Evolutionary conservation across 1,140 invertebrate species (phyloP).

Genomic region (Drusus annulatus): DNA sequence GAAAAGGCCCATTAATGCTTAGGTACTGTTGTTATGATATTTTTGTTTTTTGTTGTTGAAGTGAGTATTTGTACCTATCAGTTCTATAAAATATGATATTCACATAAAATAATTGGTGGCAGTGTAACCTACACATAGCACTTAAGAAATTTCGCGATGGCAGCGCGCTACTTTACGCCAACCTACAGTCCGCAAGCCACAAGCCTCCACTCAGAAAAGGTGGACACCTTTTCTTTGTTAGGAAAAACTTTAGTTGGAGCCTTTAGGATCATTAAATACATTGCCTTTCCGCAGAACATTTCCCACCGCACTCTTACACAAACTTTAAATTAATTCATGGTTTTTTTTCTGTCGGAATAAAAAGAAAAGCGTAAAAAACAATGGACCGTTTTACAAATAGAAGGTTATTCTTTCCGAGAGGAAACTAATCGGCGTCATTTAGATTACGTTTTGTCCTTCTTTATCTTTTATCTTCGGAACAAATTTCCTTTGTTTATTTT

Average conservation of each 20-base stretch:
- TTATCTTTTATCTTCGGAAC: neutral
- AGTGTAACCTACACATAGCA: too few species aligned
- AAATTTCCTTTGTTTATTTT: neutral
- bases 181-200: neutral
- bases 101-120: too few species aligned
- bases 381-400: neutral
- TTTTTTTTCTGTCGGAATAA: slow-evolving; percentile 2
- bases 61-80: too few species aligned
- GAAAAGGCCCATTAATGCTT: too few species aligned
- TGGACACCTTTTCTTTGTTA: slow-evolving; percentile 17
- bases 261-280: slow-evolving; percentile 39
- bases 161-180: neutral
- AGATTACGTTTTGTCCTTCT: slow-evolving; percentile 4
- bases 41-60: too few species aligned
- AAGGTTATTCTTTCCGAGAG: neutral
- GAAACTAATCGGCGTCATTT: neutral
- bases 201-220: slow-evolving; percentile 4
- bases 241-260: slow-evolving; percentile 14
- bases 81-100: too few species aligned
- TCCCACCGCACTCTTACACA: slow-evolving; percentile 8
- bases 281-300: slow-evolving; percentile 33
- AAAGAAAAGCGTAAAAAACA: slow-evolving; percentile 28
- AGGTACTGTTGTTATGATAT: too few species aligned
- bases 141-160: neutral
- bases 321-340: slow-evolving; percentile 45